Percentiles rank a stretch among this genome's conserved stretches.
Conservation (phyloP, 2,797 vertebrate genomes). For the Gymnodraco acuticeps region DNA sequence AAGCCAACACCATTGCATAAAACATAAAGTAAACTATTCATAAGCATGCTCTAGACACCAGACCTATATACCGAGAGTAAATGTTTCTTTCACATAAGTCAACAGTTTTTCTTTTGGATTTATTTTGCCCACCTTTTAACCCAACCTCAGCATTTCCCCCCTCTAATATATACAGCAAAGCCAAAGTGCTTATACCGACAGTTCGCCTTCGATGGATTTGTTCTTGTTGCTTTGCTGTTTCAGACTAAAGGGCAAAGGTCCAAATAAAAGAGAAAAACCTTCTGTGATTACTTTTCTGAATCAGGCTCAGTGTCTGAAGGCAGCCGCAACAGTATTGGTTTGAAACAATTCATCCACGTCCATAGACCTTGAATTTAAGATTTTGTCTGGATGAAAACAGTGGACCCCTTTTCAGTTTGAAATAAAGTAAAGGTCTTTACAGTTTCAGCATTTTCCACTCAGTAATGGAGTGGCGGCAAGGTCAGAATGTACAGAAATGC, state of each 20-base stretch:
- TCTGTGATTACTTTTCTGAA: constrained; percentile 1
- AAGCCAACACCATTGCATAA: constrained; percentile 45
- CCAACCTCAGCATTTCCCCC: background rate
- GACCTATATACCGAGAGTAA: constrained; percentile 31
- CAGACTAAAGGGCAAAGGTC: background rate
- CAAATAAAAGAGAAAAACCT: background rate
- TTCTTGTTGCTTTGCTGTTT: background rate
- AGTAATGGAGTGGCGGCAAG: background rate
- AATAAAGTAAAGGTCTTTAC: background rate
- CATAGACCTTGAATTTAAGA: background rate
- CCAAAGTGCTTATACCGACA: background rate
- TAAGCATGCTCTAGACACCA: constrained; percentile 34
- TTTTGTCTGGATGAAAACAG: background rate
- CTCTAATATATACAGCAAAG: background rate
- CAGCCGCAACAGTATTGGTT: background rate
- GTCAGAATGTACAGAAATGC: background rate
- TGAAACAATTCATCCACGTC: constrained; percentile 7
- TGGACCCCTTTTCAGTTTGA: background rate
- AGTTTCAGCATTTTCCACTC: background rate
- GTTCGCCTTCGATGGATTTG: background rate
- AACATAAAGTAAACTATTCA: constrained; percentile 54
- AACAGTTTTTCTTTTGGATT: background rate
- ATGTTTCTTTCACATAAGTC: constrained; percentile 5
- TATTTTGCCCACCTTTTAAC: too few species aligned
- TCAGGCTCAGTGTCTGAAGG: constrained; percentile 2